Conservation (phyloP, 2,113 vertebrate species). For the Pseudois nayaur region DNA sequence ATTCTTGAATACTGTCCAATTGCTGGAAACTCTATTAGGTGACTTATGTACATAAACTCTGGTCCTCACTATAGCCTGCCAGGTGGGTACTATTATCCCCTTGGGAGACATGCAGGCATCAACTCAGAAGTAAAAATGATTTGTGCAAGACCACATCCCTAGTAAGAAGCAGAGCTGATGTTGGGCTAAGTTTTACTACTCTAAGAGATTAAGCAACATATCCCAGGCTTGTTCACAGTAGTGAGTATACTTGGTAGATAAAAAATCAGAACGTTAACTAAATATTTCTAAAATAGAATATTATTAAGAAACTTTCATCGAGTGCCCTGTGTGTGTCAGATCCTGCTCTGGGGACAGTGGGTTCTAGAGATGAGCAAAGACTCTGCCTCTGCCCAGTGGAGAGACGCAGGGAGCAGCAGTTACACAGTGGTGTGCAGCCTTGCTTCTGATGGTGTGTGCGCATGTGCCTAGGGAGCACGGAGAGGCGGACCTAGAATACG, state of each 20-base stretch:
- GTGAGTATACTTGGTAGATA: background rate
- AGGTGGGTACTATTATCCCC: background rate
- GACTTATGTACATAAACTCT: background rate
- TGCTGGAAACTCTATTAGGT: background rate
- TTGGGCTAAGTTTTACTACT: background rate
- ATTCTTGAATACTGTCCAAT: background rate
- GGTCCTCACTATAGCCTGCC: background rate
- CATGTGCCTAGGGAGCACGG: too few species aligned
- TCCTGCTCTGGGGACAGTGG: background rate
- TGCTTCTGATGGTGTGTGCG: background rate
- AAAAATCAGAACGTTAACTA: background rate
- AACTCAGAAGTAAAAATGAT: background rate
- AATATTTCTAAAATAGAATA: background rate
- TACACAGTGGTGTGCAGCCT: background rate
- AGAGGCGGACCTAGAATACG: background rate
- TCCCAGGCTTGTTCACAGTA: background rate
- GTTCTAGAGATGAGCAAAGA: background rate
- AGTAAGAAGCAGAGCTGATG: background rate
- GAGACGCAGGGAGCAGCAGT: background rate
- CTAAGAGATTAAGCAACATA: background rate
- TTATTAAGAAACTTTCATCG: background rate
- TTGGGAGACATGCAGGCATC: background rate
- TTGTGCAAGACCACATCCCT: background rate
- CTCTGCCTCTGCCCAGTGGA: background rate
- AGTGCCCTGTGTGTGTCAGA: background rate